phyloP scores from a whole-genome alignment of 1,140 invertebrate genomes.

The Lepidostoma basale region DNA sequence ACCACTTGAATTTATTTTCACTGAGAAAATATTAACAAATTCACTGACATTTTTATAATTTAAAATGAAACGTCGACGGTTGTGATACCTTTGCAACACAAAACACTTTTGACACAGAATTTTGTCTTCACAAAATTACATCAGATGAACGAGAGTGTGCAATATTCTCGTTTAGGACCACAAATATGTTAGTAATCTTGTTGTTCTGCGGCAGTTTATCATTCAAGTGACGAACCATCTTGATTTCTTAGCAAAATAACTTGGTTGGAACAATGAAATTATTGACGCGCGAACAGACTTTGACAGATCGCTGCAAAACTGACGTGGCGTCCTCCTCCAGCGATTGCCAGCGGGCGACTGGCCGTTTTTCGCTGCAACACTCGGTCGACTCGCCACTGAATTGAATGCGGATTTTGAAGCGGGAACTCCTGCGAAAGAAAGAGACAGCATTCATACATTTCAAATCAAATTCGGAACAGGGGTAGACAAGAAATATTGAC shows the following conservation, averaged over 20 bases:
- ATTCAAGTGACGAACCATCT: background rate
- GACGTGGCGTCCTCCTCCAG: constrained; percentile 18
- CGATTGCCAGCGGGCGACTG: constrained; percentile 36
- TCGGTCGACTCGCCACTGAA: background rate
- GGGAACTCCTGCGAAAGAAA: constrained; percentile 30
- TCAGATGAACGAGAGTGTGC: background rate
- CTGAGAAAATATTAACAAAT: background rate
- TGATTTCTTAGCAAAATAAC: background rate
- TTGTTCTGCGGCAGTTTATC: background rate
- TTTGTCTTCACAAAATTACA: constrained; percentile 27
- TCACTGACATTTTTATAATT: constrained; percentile 14
- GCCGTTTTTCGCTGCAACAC: background rate
- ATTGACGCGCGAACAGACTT: background rate
- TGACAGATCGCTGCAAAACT: background rate
- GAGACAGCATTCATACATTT: constrained; percentile 17
- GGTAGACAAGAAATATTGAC: too few relatives aligned
- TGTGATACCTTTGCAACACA: background rate
- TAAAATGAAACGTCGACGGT: background rate
- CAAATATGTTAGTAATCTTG: background rate
- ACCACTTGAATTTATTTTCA: constrained; percentile 17
- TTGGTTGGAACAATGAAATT: constrained; percentile 4
- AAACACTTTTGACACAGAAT: constrained; percentile 17
- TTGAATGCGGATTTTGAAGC: constrained; percentile 29
- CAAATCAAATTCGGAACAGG: background rate
- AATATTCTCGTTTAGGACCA: background rate